phyloP scores from a whole-genome alignment of 1,140 invertebrate species.

The Agraylea sexmaculata region DNA sequence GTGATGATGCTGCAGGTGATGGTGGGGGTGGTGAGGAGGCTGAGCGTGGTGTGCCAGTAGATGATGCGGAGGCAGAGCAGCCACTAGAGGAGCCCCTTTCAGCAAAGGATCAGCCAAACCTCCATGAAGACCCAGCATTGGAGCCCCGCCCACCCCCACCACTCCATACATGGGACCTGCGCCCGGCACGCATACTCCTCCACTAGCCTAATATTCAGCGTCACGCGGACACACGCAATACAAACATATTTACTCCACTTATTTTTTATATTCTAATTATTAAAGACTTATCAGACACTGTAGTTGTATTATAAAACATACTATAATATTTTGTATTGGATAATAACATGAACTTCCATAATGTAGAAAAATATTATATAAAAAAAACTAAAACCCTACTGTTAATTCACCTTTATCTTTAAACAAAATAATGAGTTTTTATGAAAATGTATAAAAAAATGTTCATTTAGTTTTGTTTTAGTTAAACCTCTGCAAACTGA shows the following conservation, averaged over 20 bases:
- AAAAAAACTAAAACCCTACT: too few relatives aligned
- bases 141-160: conserved; percentile 15
- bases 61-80: conserved; percentile 65
- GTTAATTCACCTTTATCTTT: too few relatives aligned
- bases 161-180: conserved; percentile 12
- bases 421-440: too few relatives aligned
- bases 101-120: conserved; percentile 59
- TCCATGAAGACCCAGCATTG: conserved; percentile 46
- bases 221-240: conserved; percentile 14
- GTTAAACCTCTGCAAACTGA: too few relatives aligned
- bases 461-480: too few relatives aligned
- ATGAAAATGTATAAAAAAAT: too few relatives aligned
- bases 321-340: too few relatives aligned
- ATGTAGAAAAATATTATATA: too few relatives aligned
- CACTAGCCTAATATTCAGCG: conserved; percentile 10
- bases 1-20: conserved; percentile 25
- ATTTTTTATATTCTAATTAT: not conserved
- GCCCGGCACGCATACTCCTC: conserved; percentile 8
- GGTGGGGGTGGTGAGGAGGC: conserved; percentile 18
- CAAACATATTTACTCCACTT: conserved; percentile 5
- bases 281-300: too few relatives aligned
- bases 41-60: conserved; percentile 41
- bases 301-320: too few relatives aligned
- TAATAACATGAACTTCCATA: too few relatives aligned
- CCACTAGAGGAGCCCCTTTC: conserved; percentile 67